Evolutionary conservation across 1,140 invertebrate genomes (phyloP).

Genomic region (Drosophila subobscura): DNA sequence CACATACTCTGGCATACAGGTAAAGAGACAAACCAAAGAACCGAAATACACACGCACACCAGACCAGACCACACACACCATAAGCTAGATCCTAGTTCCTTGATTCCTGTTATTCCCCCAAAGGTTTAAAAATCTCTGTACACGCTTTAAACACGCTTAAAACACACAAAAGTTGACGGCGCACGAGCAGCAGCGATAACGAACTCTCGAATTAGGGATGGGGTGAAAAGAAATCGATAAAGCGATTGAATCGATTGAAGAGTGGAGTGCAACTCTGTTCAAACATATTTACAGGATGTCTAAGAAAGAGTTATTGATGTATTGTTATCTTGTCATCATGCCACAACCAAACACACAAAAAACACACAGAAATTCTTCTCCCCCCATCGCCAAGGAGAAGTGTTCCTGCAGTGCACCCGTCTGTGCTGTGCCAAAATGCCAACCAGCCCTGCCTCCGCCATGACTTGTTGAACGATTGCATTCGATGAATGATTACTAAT

Average conservation of each 20-base stretch:
- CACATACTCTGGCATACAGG: conserved; percentile 93
- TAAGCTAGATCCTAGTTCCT: not conserved
- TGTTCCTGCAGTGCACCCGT: no score
- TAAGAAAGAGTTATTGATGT: no score
- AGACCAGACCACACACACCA: not conserved
- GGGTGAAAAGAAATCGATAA: conserved; percentile 11
- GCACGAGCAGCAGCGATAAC: conserved; percentile 65
- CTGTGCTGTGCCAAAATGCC: no score
- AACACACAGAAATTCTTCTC: no score
- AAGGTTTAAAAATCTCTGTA: conserved; percentile 17
- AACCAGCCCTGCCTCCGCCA: no score
- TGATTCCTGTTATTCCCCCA: not conserved
- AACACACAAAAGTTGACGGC: conserved; percentile 35
- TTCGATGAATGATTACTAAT: conserved; percentile 62
- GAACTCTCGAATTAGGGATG: conserved; percentile 28
- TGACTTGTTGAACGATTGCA: no score
- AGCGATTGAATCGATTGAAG: not conserved
- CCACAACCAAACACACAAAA: no score
- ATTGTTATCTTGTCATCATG: no score
- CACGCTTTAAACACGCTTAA: conserved; percentile 20
- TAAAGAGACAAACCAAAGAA: conserved; percentile 80
- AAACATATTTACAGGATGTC: no score
- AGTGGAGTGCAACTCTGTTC: not conserved
- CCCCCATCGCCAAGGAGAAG: no score
- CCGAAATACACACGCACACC: not conserved